phyloP scores from a whole-genome alignment of 2,888 invertebrate genomes.

The Ichneumoninae sp. region DNA sequence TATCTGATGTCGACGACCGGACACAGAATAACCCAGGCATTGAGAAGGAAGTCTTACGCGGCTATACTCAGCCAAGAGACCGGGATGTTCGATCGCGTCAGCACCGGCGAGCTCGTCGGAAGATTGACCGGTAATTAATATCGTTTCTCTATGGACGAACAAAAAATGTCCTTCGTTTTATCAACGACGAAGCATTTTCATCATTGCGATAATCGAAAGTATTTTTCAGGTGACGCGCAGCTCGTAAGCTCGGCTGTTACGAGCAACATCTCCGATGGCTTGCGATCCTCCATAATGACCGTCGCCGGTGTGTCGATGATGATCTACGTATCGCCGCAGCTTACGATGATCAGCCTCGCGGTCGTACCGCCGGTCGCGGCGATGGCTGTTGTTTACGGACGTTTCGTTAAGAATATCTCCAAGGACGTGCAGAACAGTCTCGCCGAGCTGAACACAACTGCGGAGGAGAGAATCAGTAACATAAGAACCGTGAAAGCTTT shows the following conservation, averaged over 20 bases:
- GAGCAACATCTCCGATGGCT: constrained; percentile 97
- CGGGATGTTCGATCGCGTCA: constrained; percentile 95
- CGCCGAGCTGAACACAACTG: constrained; percentile 86
- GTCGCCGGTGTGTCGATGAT: constrained; percentile 96
- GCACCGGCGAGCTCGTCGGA: constrained; percentile 96
- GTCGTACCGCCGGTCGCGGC: constrained; percentile 96
- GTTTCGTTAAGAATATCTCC: constrained; percentile 94
- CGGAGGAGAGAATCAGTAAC: constrained; percentile 96
- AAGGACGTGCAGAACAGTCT: constrained; percentile 90
- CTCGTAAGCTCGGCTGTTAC: constrained; percentile 96
- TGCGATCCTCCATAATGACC: constrained; percentile 94
- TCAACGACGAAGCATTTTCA: background rate
- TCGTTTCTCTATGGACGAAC: background rate
- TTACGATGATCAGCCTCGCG: constrained; percentile 93
- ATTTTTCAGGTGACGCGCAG: constrained; percentile 92
- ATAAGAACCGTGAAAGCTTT: constrained; percentile 97
- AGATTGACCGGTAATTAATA: constrained; percentile 84
- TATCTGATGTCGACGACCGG: constrained; percentile 97
- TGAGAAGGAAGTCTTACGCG: constrained; percentile 91
- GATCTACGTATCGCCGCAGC: constrained; percentile 96
- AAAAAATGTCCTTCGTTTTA: background rate
- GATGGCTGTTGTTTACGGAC: constrained; percentile 92
- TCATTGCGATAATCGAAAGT: constrained; percentile 39
- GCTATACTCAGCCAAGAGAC: constrained; percentile 94
- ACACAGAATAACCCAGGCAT: constrained; percentile 92